Percentiles rank a stretch among this genome's conserved stretches.
phyloP scores from a whole-genome alignment of 1,140 invertebrate species.

The Lethrus apterus region DNA sequence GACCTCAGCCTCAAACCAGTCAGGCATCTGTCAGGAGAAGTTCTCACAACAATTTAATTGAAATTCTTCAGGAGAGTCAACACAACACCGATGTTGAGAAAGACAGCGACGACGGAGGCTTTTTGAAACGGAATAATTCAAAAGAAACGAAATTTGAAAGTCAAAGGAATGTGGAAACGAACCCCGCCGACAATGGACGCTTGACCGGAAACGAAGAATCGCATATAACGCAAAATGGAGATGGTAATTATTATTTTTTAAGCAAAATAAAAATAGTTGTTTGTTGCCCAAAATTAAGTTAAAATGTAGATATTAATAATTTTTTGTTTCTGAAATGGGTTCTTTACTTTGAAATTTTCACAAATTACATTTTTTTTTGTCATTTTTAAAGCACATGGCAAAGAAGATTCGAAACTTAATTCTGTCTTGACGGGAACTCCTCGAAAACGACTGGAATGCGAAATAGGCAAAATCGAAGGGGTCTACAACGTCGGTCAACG shows the following conservation, averaged over 20 bases:
- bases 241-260: no score
- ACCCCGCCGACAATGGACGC: neutral
- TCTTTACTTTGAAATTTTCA: no score
- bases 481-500: conserved; percentile 36
- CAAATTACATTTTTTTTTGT: no score
- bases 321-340: no score
- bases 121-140: conserved; percentile 36
- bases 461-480: conserved; percentile 39
- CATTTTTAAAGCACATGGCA: no score
- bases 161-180: conserved; percentile 5
- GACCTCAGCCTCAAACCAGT: conserved; percentile 42
- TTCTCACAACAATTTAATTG: conserved; percentile 50
- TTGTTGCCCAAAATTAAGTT: no score
- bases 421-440: conserved; percentile 30
- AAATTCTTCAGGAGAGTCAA: conserved; percentile 38
- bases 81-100: conserved; percentile 40
- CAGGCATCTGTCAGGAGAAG: conserved; percentile 42
- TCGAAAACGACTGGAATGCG: conserved; percentile 33
- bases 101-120: conserved; percentile 53
- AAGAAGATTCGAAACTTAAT: conserved; percentile 23
- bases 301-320: no score
- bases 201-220: neutral
- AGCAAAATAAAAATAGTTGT: no score
- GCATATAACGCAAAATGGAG: no score
- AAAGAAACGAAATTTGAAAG: conserved; percentile 17